phyloP scores from a whole-genome alignment of 2,113 vertebrate genomes.

The Sylvia atricapilla region DNA sequence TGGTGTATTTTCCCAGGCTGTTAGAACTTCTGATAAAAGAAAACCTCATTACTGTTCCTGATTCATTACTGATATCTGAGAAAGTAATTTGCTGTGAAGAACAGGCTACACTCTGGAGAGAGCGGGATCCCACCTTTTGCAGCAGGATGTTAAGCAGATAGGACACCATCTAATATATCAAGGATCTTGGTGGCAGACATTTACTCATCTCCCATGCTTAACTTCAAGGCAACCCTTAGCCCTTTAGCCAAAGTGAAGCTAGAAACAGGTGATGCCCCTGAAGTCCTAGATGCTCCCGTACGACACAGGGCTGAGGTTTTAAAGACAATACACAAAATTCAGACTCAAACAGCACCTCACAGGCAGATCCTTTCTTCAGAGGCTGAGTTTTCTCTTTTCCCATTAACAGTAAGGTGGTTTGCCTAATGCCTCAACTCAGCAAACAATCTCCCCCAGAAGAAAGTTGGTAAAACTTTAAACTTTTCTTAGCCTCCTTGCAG shows the following conservation, averaged over 20 bases:
- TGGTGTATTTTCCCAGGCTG: background rate
- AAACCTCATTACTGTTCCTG: slow-evolving; percentile 11
- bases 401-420: background rate
- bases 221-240: background rate
- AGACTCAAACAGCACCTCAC: background rate
- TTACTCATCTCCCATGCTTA: background rate
- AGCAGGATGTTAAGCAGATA: background rate
- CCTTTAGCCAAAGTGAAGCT: background rate
- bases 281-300: background rate
- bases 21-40: background rate
- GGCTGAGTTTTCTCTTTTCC: background rate
- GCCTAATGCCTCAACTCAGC: background rate
- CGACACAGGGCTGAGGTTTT: background rate
- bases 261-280: background rate
- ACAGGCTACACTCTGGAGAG: background rate
- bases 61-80: background rate
- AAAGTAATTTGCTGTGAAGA: slow-evolving; percentile 20
- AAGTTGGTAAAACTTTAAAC: background rate
- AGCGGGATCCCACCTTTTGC: background rate
- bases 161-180: background rate
- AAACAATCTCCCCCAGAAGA: background rate
- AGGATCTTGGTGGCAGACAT: background rate
- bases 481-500: background rate
- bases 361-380: background rate
- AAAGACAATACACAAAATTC: background rate